These are phyloP conservation scores for Chrysina gloriosa DNA, from an alignment of 2,888 invertebrate genomes.

Conservation along the genomic window DNA sequence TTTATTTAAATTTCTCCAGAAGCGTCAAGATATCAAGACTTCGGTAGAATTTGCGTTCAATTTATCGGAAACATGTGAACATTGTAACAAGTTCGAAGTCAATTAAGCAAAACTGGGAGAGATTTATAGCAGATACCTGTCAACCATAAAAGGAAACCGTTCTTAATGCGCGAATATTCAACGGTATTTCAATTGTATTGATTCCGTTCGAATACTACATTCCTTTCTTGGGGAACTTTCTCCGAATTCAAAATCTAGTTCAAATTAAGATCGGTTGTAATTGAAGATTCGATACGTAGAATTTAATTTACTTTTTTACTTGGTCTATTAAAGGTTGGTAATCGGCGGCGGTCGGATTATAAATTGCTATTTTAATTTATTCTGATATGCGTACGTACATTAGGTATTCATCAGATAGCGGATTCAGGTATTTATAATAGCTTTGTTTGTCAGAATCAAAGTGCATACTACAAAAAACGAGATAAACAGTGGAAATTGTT, in stretches of 20 bases:
- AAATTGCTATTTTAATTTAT: not conserved
- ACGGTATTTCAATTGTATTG: slow-evolving; percentile 19
- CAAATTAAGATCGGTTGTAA: not conserved
- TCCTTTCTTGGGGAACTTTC: slow-evolving; percentile 4
- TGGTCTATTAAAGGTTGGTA: not conserved
- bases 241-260: not conserved
- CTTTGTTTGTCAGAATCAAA: not conserved
- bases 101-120: slow-evolving; percentile 14
- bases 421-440: not conserved
- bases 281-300: too few relatives aligned
- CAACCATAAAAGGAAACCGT: slow-evolving; percentile 11
- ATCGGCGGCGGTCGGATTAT: not conserved
- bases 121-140: slow-evolving; percentile 1
- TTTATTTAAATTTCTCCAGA: too few relatives aligned
- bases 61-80: not conserved
- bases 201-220: slow-evolving; percentile 20
- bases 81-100: not conserved
- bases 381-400: not conserved
- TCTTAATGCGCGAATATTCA: slow-evolving; percentile 13
- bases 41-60: too few relatives aligned
- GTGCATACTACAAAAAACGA: too few relatives aligned
- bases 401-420: not conserved
- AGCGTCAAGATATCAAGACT: too few relatives aligned
- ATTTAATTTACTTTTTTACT: too few relatives aligned
- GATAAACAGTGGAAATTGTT: too few relatives aligned